Evolutionary conservation across 2,113 vertebrate genomes (phyloP).

Genomic region (Athene noctua): DNA sequence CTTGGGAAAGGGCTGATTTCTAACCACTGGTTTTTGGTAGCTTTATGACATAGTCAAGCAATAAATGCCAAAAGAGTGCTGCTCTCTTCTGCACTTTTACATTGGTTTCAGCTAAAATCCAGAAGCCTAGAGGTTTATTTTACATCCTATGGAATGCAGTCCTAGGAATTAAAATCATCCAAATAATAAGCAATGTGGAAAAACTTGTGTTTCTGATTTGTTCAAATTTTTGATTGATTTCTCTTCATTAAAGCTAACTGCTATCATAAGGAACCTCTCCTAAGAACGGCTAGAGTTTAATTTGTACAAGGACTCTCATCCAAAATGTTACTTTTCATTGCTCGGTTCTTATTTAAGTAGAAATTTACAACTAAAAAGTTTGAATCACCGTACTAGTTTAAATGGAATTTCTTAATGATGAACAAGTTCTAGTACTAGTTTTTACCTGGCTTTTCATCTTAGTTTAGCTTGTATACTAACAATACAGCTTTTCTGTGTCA

Average conservation of each 20-base stretch:
- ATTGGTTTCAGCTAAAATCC: not conserved
- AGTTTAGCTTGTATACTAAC: not conserved
- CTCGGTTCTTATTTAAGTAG: not conserved
- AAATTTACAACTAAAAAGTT: not conserved
- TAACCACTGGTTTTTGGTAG: not conserved
- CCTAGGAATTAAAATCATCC: not conserved
- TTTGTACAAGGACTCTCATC: not conserved
- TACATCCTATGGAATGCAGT: not conserved
- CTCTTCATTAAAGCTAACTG: not conserved
- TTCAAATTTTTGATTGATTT: not conserved
- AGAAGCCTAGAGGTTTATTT: not conserved
- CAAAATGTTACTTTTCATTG: not conserved
- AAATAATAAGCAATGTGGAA: not conserved
- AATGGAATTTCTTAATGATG: not conserved
- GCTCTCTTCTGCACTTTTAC: not conserved
- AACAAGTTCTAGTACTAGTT: not conserved
- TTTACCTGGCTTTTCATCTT: not conserved
- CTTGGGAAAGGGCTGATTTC: not conserved
- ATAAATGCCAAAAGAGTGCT: not conserved
- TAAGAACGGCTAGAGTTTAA: not conserved
- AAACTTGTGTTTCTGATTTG: not conserved
- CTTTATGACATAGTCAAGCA: not conserved
- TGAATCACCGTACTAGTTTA: not conserved
- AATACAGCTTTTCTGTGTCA: not conserved
- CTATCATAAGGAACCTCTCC: not conserved